These are phyloP conservation scores for Colaptes auratus DNA, from an alignment of 2,113 vertebrate species.

Conservation along the genomic window DNA sequence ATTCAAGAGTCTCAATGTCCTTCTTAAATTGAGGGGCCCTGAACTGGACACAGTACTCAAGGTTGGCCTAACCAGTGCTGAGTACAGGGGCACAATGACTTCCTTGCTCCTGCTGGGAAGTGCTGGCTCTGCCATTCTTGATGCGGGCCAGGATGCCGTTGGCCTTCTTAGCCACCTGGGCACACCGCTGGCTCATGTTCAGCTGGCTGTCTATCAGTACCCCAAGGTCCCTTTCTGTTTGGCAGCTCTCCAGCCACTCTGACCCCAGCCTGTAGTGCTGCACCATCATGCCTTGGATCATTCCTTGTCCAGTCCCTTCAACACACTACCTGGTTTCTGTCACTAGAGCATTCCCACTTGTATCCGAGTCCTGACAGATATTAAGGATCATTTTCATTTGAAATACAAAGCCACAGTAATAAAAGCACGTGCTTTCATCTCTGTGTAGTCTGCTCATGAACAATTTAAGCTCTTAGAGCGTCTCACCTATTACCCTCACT, in stretches of 20 bases:
- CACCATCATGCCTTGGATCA: background rate
- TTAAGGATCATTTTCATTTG: background rate
- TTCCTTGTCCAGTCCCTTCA: background rate
- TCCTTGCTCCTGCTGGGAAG: too few relatives aligned
- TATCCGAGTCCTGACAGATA: background rate
- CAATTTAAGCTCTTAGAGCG: background rate
- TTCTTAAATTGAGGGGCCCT: too few relatives aligned
- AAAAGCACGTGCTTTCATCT: background rate
- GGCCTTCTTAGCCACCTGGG: background rate
- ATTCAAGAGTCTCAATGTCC: too few relatives aligned
- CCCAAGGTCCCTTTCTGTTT: background rate
- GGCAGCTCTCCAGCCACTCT: too few relatives aligned
- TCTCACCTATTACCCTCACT: background rate
- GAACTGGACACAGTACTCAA: too few relatives aligned
- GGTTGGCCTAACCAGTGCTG: too few relatives aligned
- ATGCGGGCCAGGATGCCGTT: too few relatives aligned
- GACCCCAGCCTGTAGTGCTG: too few relatives aligned
- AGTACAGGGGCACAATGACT: too few relatives aligned
- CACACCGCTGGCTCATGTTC: background rate
- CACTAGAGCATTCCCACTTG: background rate
- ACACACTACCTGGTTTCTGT: background rate
- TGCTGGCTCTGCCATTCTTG: too few relatives aligned
- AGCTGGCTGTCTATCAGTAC: background rate
- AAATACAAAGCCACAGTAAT: background rate
- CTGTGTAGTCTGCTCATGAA: background rate